A percentile compares a stretch with the other conserved stretches of the same genome.
phyloP scores from a whole-genome alignment of 2,113 vertebrate species.

The Odocoileus hemionus region DNA sequence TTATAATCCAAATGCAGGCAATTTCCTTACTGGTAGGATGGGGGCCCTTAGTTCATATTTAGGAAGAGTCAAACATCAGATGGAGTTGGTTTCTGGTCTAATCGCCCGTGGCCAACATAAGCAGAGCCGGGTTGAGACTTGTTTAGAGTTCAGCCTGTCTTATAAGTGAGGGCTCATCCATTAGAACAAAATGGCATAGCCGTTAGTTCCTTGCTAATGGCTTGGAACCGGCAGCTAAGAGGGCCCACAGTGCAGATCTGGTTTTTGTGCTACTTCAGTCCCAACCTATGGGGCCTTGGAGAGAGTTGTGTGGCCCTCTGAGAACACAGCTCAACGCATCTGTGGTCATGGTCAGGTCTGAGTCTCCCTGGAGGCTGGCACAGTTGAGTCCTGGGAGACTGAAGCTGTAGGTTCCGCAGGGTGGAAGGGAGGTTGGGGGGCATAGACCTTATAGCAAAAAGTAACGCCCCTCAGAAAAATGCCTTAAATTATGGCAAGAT shows the following conservation, averaged over 20 bases:
- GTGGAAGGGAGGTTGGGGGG: rapidly evolving
- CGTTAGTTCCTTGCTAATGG: neutral
- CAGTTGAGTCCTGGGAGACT: neutral
- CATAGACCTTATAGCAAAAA: neutral
- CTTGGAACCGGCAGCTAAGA: neutral
- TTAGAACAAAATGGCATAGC: neutral
- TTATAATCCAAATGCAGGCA: slow-evolving; percentile 32
- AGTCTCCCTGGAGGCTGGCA: neutral
- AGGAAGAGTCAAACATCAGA: slow-evolving; percentile 41
- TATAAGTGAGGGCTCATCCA: neutral
- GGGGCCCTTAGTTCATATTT: neutral
- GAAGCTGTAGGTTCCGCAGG: neutral
- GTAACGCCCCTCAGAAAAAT: neutral
- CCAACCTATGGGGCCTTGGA: neutral
- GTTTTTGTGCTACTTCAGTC: neutral
- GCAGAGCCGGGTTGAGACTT: slow-evolving; percentile 9
- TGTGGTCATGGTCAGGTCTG: neutral
- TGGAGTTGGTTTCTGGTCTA: neutral
- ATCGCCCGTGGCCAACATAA: neutral
- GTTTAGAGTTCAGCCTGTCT: slow-evolving; percentile 12
- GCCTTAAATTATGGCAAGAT: neutral
- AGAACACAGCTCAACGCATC: neutral
- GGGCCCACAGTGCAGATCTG: neutral
- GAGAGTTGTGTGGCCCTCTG: rapidly evolving
- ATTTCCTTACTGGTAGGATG: slow-evolving; percentile 35